Conservation (phyloP, 2,113 vertebrate species). For the Taxidea taxus region DNA sequence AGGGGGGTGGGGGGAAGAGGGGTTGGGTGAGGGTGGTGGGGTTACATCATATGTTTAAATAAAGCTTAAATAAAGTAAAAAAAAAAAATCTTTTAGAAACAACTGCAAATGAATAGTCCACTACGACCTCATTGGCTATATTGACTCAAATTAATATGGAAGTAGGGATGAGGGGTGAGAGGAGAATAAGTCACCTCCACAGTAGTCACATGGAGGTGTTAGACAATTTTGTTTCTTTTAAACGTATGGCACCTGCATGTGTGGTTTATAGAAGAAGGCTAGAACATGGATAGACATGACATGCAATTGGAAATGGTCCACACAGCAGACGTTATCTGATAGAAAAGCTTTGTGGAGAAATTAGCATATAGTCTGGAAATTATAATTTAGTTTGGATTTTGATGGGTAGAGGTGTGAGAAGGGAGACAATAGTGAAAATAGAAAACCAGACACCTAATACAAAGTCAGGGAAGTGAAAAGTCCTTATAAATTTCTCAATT, state of each 20-base stretch:
- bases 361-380: neutral
- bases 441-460: neutral
- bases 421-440: neutral
- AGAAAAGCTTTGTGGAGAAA: neutral
- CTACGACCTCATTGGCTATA: neutral
- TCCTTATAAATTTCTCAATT: neutral
- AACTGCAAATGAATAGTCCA: neutral
- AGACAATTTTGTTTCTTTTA: neutral
- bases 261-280: neutral
- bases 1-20: no score
- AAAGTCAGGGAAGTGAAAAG: neutral
- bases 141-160: neutral
- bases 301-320: neutral
- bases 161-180: neutral
- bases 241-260: neutral
- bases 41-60: no score
- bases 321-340: neutral
- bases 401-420: neutral
- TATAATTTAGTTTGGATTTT: neutral
- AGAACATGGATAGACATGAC: neutral
- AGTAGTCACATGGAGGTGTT: neutral
- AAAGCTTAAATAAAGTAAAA: no score
- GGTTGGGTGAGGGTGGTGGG: no score
- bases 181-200: neutral
- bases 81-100: neutral